Evolutionary conservation across 2,797 vertebrate species (phyloP), one percentile per base, ranked within the genome.

Genomic region (Hydrolagus colliei): DNA sequence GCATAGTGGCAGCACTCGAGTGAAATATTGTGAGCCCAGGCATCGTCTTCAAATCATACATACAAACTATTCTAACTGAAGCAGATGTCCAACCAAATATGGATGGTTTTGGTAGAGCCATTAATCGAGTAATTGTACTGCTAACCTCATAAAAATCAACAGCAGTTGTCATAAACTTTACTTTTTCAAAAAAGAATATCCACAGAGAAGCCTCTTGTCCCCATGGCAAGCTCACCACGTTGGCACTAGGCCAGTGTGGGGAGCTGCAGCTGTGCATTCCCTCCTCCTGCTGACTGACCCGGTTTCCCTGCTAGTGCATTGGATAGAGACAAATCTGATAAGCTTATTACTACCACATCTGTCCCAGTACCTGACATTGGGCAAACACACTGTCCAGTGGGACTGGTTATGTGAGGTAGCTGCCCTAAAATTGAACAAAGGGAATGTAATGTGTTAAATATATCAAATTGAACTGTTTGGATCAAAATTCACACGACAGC

Each of bases 231-330:
- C 65, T 32, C 79, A 84, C 65, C 79, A 84, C 35, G 63, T 84
- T 84, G 79, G 79, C 67, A 84, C 27, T 35, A 32, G 71, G 79
- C 79, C 79, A 84, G 79, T 84, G 67, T 84, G 79, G 79, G 79
- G 65, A 84, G 10, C 65, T 52, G 79, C 79, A 84, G 79, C 79
- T 84, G 79, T 84, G 65, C 65, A 41, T 67, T 84, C 79, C n/a
- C 79, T 84, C 74, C 74, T 76, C 65, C 79, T 71, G 79, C 65
- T 84, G 79, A 63, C 65, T 84, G 79, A 84, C 79, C 79, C 35
- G 65, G 16, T 84, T 84, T 71, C 71, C 79, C 79, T 84, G 65
- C 63, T 84, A 71, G 65, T n/a, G 65, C 65, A 84, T 71, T 84
- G 79, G 35, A 84, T 35, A 84, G 65, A 84, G 32, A 84, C 79